Base-by-base conservation (phyloP, 2,888 invertebrate species). In the Calameuta filiformis region DNA sequence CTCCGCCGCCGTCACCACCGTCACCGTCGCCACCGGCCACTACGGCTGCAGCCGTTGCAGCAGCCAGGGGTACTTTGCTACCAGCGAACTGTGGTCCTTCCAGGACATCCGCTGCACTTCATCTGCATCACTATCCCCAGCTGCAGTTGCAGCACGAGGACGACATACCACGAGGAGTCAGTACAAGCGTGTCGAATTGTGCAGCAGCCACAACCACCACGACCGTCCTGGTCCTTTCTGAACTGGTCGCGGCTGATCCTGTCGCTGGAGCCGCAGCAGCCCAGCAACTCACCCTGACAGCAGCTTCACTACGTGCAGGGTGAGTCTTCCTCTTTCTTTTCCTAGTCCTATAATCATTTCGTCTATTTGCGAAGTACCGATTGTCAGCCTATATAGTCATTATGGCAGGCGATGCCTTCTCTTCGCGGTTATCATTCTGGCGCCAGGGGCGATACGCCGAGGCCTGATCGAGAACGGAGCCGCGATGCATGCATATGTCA, bases 171-270 rank as follows among this genome's bases (percentile, higher is more conserved):
- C 81, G 90, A 1, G 87, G 88, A 9, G 88, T 91, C 15, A 86
- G 86, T 23, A 83, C 87, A 80, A 77, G 85, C 31, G 85, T 79
- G 69, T 83, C 83, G 11, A 89, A 88, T 77, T 85, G 89, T 80
- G 84, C 87, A 74, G 83, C 88, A 4, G 87, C 92, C 1, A 93
- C 93, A 34, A 89, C 91, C 31, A 91, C 93, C 31, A 93, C 94
- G 34, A 95, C 96, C 9, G 96, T 96, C 75, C 92, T 96, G 82
- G 96, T 96, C 83, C 93, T 96, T 69, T 95, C 95, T 4, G 95
- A 95, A 89, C 93, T 95, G 85, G 95, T 95, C 71, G 94, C 95
- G 78, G 95, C 95, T 82, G 95, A 95, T 90, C 93, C 94, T 69
- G 82, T 82, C 1, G 85, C 85, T 3, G 84, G 81, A 9, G 84